Base-by-base conservation (phyloP, 2,888 invertebrate genomes). In the Rhyacophila evoluta region DNA sequence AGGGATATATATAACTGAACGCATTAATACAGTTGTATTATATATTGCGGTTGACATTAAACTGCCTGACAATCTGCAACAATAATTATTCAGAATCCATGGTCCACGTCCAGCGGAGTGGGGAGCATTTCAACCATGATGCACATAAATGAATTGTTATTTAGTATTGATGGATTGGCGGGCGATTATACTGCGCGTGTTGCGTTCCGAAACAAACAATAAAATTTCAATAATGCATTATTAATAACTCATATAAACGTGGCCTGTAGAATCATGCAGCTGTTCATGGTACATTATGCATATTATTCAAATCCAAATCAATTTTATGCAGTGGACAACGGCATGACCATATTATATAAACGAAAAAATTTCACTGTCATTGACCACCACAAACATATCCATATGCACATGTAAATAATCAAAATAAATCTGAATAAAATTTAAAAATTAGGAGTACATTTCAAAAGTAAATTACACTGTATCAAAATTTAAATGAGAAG, bases 151-250 rank as follows among this genome's bases (percentile, higher is more conserved):
- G 55, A 55, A 55, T 55, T 55, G 19, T 4, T 33, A 33, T 33
- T 33, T 55, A 8, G 55, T 55, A 72, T 68, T 78, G 78, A 78
- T 41, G 74, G 68, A 74, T 78, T n/a, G 12, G 74, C 15, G 70
- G 74, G 74, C 74, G 72, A 78, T 78, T 25, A 15, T 15, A 70
- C 8, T 38, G 29, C 70, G 29, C 72, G 70, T 28, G 74, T 19
- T 15, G 39, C 78, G 11, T 33, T 72, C 70, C 70, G 28, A 29
- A 28, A n/a, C 25, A 27, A 67, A 33, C 39, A 78, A 74, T 78
- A 78, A 75, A 78, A 78, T 78, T 71, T 78, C 74, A 78, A 78
- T 78, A 41, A 78, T 78, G 78, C 75, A 78, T 71, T 78, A 75
- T 55, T 78, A 78, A 74, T 78, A 78, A 72, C 37, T 15, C 77